phyloP scores from a whole-genome alignment of 2,797 vertebrate species.

The Typhlichthys eigenmanni region DNA sequence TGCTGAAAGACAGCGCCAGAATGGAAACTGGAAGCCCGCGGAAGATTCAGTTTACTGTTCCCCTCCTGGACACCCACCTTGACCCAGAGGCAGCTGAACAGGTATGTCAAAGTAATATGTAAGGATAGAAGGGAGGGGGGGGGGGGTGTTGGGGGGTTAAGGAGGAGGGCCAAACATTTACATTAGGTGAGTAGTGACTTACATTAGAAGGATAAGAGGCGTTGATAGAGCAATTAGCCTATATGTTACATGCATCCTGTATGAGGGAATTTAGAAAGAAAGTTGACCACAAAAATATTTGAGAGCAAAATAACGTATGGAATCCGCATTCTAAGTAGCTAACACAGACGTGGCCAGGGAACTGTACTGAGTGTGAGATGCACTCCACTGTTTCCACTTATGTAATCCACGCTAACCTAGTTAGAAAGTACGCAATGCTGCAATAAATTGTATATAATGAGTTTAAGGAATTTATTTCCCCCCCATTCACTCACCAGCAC shows the following conservation, averaged over 20 bases:
- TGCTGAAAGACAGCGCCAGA: slow-evolving; percentile 49
- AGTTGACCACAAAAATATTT: no score
- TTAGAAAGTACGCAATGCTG: slow-evolving; percentile 23
- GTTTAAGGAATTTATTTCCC: slow-evolving; percentile 37
- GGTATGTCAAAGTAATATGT: slow-evolving; percentile 60
- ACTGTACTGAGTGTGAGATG: slow-evolving; percentile 12
- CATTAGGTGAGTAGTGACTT: background rate
- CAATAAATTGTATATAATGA: slow-evolving; percentile 22
- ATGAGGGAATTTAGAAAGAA: background rate
- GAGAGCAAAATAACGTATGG: background rate
- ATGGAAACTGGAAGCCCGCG: slow-evolving; percentile 91
- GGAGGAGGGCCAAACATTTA: background rate
- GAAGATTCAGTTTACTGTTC: slow-evolving; percentile 92
- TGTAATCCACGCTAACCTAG: background rate
- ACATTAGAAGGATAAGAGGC: background rate
- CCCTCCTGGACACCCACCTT: slow-evolving; percentile 89
- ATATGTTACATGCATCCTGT: no score
- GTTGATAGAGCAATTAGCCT: background rate
- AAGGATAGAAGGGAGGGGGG: slow-evolving; percentile 10
- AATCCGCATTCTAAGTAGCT: background rate
- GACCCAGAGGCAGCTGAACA: slow-evolving; percentile 92
- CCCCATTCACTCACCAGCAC: slow-evolving; percentile 2
- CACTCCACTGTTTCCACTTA: background rate
- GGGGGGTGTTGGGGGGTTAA: background rate
- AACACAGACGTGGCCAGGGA: slow-evolving; percentile 2